phyloP scores from a whole-genome alignment of 35 echinoderm and acorn worm genomes.

The Nesometra sesokonis region DNA sequence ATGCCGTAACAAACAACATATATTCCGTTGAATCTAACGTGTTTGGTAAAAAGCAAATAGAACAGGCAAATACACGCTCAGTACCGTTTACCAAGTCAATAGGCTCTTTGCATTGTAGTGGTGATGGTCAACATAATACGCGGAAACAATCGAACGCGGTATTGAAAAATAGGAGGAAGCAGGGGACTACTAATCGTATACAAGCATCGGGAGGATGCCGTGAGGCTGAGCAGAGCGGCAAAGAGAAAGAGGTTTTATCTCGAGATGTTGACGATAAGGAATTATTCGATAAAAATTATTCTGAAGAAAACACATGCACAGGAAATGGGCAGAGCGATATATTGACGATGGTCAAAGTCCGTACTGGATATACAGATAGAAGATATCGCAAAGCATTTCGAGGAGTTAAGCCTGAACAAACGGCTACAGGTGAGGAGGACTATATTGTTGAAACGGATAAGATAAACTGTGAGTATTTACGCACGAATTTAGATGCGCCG shows the following conservation, averaged over 20 bases:
- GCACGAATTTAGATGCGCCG: not conserved
- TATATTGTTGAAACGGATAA: not conserved
- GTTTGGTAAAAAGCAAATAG: not conserved
- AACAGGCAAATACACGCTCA: not conserved
- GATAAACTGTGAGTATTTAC: not conserved
- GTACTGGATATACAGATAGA: not conserved
- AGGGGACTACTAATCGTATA: not conserved
- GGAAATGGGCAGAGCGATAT: not conserved
- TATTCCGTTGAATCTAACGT: not conserved
- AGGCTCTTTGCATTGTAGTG: not conserved
- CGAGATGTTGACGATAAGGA: not conserved
- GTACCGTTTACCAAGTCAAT: not conserved
- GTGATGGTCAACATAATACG: not conserved
- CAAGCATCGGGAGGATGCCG: not conserved
- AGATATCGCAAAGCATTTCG: not conserved
- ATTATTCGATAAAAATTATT: not conserved
- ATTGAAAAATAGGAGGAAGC: not conserved
- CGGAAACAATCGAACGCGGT: not conserved
- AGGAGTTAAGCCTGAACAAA: not conserved
- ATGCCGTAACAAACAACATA: not conserved
- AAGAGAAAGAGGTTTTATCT: no score
- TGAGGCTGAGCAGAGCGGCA: not conserved
- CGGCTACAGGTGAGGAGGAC: not conserved
- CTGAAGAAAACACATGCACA: not conserved
- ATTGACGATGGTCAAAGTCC: not conserved